phyloP scores from a whole-genome alignment of 1,140 invertebrate species.

The Rhopalosiphum padi region DNA sequence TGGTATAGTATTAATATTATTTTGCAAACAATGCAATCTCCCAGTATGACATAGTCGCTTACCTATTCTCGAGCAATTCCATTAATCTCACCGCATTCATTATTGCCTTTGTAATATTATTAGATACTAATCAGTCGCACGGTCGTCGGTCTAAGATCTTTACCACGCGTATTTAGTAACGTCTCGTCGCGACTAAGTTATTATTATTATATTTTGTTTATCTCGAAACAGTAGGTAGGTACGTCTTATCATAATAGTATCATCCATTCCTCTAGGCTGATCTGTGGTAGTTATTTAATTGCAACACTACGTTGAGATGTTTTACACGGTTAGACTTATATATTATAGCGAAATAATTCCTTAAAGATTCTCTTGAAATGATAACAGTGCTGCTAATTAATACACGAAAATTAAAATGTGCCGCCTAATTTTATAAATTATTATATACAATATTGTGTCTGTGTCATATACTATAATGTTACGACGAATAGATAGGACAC shows the following conservation, averaged over 20 bases:
- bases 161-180: not conserved
- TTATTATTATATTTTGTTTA: not conserved
- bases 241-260: not conserved
- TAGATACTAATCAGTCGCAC: not conserved
- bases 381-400: no score
- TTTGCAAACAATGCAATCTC: not conserved
- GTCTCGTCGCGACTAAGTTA: not conserved
- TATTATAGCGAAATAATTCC: no score
- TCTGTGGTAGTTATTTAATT: not conserved
- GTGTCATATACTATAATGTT: no score
- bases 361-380: no score
- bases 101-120: not conserved
- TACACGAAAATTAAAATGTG: no score
- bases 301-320: not conserved
- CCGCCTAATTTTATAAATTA: no score
- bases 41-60: not conserved
- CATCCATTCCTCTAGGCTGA: not conserved
- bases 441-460: no score
- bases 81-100: not conserved
- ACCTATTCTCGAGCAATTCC: not conserved
- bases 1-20: not conserved
- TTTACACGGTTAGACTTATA: no score
- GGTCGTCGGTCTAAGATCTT: not conserved
- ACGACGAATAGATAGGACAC: no score
- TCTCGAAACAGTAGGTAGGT: not conserved